Percentiles rank a stretch among this genome's conserved stretches.
Conservation (phyloP, 2,888 invertebrate genomes). For the Melanotus villosus region DNA sequence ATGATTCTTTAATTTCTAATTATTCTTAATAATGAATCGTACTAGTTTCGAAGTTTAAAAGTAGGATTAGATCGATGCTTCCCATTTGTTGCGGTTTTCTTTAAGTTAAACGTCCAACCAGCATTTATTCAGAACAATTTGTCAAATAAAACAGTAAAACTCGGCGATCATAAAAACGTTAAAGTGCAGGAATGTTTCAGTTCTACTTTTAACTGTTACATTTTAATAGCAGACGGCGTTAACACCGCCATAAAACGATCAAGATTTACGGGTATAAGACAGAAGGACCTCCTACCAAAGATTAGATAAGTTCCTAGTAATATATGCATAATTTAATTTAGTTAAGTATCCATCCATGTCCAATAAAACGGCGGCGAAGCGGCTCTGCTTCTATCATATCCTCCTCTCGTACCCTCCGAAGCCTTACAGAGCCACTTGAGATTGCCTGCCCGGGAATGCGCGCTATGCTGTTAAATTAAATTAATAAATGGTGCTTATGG, state of each 20-base stretch:
- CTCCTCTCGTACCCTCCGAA: conserved; percentile 3
- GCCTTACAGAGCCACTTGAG: conserved; percentile 30
- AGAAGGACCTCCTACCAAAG: conserved; percentile 33
- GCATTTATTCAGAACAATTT: too few species aligned
- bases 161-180: too few species aligned
- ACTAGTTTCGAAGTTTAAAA: too few species aligned
- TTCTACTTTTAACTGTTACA: conserved; percentile 23
- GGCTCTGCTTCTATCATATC: conserved; percentile 11
- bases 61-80: too few species aligned
- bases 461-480: conserved; percentile 49
- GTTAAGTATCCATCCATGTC: conserved; percentile 46
- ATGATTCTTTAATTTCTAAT: too few species aligned
- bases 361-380: conserved; percentile 39
- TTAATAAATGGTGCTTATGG: conserved; percentile 51
- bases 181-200: too few species aligned
- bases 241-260: conserved; percentile 39
- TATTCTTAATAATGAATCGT: too few species aligned
- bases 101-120: too few species aligned
- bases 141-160: too few species aligned
- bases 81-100: too few species aligned
- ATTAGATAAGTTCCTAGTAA: conserved; percentile 43
- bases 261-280: conserved; percentile 40
- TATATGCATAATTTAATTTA: conserved; percentile 49
- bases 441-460: conserved; percentile 43
- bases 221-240: conserved; percentile 35